A percentile compares a stretch with the other conserved stretches of the same genome.
Evolutionary conservation across 2,113 vertebrate species (phyloP).

Genomic region (Vombatus ursinus): DNA sequence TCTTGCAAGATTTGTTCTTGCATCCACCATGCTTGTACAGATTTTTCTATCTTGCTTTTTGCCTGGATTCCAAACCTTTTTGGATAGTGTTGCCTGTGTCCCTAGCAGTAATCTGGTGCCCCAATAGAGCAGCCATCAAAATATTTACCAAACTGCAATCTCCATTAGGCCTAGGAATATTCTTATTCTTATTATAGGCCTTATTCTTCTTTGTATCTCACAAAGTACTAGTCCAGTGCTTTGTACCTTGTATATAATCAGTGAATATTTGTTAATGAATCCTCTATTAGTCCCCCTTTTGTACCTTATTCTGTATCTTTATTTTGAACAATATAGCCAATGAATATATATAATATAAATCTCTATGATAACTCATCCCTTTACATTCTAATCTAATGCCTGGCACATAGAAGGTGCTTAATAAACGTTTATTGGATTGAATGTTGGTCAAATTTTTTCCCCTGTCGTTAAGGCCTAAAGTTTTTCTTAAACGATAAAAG

Average conservation of each 20-base stretch:
- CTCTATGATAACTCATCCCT: neutral
- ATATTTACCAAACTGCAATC: neutral
- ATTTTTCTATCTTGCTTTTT: neutral
- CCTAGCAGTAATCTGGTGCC: neutral
- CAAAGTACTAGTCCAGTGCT: neutral
- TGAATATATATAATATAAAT: neutral
- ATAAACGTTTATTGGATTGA: neutral
- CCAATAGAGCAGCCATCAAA: neutral
- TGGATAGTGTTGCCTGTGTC: neutral
- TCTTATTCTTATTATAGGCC: too few species aligned
- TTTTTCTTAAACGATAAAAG: neutral
- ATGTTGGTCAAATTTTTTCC: neutral
- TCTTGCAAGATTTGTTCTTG: neutral
- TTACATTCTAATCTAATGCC: neutral
- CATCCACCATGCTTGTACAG: neutral
- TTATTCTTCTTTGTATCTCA: neutral
- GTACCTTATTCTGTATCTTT: neutral
- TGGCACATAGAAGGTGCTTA: neutral
- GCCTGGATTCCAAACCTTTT: neutral
- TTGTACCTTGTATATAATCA: neutral
- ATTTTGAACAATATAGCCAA: neutral
- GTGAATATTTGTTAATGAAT: neutral
- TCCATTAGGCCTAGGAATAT: neutral
- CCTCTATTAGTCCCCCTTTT: neutral
- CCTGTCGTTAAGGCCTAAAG: neutral